Conservation (phyloP, 2,797 vertebrate species). For the Xyrichtys novacula region DNA sequence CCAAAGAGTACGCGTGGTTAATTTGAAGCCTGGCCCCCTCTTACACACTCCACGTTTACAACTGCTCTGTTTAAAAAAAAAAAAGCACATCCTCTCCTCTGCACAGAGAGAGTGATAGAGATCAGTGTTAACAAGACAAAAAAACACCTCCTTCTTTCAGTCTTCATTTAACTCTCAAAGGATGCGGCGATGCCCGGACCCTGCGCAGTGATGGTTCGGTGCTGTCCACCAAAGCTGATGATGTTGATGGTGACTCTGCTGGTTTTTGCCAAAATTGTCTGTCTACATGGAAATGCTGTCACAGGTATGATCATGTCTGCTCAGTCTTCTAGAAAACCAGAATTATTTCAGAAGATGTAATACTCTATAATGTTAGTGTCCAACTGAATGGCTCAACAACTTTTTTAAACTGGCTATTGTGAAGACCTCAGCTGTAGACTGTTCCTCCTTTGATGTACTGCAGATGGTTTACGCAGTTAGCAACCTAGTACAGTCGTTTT, state of each 20-base stretch:
- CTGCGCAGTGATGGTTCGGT: conserved; percentile 25
- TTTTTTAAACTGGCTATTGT: too few relatives aligned
- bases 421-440: too few relatives aligned
- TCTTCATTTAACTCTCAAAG: not conserved
- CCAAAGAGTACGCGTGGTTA: not conserved
- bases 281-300: conserved; percentile 27
- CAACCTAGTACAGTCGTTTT: too few relatives aligned
- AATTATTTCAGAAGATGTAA: too few relatives aligned
- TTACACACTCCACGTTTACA: conserved; percentile 30
- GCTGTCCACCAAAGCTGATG: not conserved
- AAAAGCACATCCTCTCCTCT: conserved; percentile 37
- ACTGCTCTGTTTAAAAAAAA: conserved; percentile 23
- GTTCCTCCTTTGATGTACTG: too few relatives aligned
- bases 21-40: not conserved
- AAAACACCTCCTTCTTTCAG: conserved; percentile 32
- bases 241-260: conserved; percentile 45
- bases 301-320: conserved; percentile 51
- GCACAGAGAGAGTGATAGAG: conserved; percentile 33
- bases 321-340: not conserved
- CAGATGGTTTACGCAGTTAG: too few relatives aligned
- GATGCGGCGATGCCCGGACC: not conserved
- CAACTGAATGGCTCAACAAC: too few relatives aligned
- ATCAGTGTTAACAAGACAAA: conserved; percentile 24
- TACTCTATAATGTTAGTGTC: too few relatives aligned
- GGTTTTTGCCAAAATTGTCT: not conserved